Conservation (phyloP, 2,113 vertebrate species). For the Psephotus haematonotus region DNA sequence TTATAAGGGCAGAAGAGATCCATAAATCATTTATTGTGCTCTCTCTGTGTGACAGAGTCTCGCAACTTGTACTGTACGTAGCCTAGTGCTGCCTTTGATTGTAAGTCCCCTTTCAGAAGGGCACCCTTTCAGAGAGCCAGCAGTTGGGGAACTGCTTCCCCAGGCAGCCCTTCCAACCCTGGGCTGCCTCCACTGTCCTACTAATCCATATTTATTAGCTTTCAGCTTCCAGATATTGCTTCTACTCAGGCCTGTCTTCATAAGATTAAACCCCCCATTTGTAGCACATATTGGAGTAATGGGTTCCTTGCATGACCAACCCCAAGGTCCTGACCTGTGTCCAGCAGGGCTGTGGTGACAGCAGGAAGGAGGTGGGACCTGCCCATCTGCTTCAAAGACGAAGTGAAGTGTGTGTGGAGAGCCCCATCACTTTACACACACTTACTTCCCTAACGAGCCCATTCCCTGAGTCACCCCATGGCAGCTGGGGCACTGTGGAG, state of each 20-base stretch:
- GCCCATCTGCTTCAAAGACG: not conserved
- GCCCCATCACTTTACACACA: not conserved
- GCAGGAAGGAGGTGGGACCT: not conserved
- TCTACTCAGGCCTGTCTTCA: not conserved
- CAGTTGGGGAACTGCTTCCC: not conserved
- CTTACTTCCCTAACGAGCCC: not conserved
- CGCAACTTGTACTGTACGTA: not conserved
- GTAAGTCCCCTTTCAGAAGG: not conserved
- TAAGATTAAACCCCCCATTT: accelerated
- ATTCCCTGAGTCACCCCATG: accelerated
- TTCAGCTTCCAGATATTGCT: not conserved
- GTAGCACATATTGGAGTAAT: not conserved
- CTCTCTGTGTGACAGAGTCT: not conserved
- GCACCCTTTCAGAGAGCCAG: not conserved
- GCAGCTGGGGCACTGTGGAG: not conserved
- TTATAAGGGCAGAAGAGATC: not conserved
- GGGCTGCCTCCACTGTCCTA: not conserved
- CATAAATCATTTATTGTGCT: not conserved
- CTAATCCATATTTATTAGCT: not conserved
- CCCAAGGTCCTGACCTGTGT: not conserved
- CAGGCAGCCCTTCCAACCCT: not conserved
- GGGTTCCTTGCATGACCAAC: not conserved
- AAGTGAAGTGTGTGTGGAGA: not conserved
- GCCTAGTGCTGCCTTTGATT: not conserved
- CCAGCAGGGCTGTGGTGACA: not conserved